A percentile compares a stretch with the other conserved stretches of the same genome.
These are phyloP conservation scores for Platanista minor DNA, from an alignment of 2,113 vertebrate species.

Conservation along the genomic window DNA sequence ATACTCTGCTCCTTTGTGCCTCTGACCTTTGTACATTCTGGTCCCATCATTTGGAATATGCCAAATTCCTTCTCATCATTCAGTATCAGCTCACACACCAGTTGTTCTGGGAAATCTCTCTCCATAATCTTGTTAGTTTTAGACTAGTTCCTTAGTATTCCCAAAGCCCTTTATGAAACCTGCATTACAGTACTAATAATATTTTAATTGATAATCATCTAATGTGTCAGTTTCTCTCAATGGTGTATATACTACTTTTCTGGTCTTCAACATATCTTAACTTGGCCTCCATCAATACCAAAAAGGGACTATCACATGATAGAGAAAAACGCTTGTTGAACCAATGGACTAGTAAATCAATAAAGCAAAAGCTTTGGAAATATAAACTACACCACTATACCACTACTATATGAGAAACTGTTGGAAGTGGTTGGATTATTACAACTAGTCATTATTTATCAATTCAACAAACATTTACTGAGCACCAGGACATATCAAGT, in stretches of 20 bases:
- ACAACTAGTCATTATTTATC: neutral
- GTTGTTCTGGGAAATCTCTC: neutral
- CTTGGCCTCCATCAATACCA: neutral
- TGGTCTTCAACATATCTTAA: neutral
- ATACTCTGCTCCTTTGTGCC: neutral
- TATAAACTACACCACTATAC: neutral
- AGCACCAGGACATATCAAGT: neutral
- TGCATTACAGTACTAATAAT: neutral
- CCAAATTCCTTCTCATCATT: neutral
- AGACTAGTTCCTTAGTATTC: neutral
- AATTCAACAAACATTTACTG: neutral
- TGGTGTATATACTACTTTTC: neutral
- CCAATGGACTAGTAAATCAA: neutral
- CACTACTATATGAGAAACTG: neutral
- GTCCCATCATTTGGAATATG: neutral
- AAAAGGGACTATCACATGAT: neutral
- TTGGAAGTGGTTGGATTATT: neutral
- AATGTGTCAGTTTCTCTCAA: neutral
- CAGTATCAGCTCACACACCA: neutral
- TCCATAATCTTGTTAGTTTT: neutral
- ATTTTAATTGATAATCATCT: neutral
- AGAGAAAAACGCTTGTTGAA: neutral
- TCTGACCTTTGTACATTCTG: neutral
- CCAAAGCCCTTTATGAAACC: neutral
- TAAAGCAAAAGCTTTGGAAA: neutral